Conservation (phyloP, 1,140 invertebrate species). For the Cotesia glomerata region DNA sequence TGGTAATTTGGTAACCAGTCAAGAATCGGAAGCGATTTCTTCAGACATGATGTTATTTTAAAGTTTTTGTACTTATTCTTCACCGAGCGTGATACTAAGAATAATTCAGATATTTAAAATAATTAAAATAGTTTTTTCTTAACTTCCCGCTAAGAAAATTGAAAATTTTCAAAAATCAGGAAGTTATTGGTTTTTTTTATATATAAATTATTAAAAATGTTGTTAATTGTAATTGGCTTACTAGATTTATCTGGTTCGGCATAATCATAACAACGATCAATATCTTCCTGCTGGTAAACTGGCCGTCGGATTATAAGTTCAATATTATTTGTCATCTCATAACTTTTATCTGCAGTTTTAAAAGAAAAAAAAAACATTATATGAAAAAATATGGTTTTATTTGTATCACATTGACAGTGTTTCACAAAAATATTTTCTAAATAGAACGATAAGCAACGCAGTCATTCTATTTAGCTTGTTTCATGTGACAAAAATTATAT, state of each 20-base stretch:
- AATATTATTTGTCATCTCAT: slow-evolving; percentile 21
- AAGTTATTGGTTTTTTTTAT: slow-evolving; percentile 13
- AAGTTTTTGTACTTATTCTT: slow-evolving; percentile 44
- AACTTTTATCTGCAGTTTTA: neutral
- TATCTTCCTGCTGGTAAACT: slow-evolving; percentile 28
- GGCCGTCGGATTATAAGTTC: slow-evolving; percentile 19
- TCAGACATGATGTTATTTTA: slow-evolving; percentile 41
- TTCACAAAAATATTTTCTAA: no score
- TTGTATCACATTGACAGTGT: no score
- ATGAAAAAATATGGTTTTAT: no score
- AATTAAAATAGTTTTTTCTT: neutral
- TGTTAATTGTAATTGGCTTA: slow-evolving; percentile 8
- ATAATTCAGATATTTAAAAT: slow-evolving; percentile 3
- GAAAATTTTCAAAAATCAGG: no score
- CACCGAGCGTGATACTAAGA: slow-evolving; percentile 42
- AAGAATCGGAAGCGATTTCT: slow-evolving; percentile 61
- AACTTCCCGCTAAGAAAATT: no score
- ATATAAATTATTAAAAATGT: neutral
- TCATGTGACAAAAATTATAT: no score
- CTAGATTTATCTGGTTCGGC: neutral
- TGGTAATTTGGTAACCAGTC: slow-evolving; percentile 66
- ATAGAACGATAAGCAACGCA: no score
- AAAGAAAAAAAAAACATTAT: neutral
- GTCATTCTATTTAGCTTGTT: no score
- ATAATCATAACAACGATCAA: neutral